Conservation (phyloP, 2,888 invertebrate genomes). For the Cyclophora punctaria region DNA sequence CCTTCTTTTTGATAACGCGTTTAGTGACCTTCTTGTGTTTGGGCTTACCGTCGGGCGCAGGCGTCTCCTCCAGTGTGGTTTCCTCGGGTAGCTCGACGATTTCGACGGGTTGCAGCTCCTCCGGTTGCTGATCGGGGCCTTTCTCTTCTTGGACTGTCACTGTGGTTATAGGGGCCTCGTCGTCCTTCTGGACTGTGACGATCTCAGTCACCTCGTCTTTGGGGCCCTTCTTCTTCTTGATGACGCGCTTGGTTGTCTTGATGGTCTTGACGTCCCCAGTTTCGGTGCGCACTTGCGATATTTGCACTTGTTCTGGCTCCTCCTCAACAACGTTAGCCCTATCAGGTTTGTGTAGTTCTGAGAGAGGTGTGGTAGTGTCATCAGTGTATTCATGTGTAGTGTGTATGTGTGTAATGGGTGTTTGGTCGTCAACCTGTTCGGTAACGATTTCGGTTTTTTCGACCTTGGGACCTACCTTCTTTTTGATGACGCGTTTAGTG, state of each 20-base stretch:
- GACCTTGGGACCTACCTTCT: slow-evolving; percentile 19
- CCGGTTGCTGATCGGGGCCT: neutral
- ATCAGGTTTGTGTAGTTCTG: slow-evolving; percentile 7
- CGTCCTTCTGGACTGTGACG: neutral
- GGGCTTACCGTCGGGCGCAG: slow-evolving; percentile 27
- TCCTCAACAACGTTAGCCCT: slow-evolving; percentile 36
- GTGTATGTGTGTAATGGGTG: slow-evolving; percentile 15
- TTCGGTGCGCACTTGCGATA: slow-evolving; percentile 42
- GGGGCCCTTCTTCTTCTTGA: neutral
- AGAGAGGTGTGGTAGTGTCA: slow-evolving; percentile 15
- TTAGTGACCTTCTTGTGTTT: slow-evolving; percentile 29
- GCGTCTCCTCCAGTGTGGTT: slow-evolving; percentile 26
- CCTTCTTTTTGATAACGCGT: slow-evolving; percentile 24
- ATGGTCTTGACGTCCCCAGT: slow-evolving; percentile 9
- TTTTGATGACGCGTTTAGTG: slow-evolving; percentile 21
- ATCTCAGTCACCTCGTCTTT: neutral
- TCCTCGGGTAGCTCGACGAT: slow-evolving; percentile 41
- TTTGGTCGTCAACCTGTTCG: slow-evolving; percentile 34
- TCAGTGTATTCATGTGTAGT: slow-evolving; percentile 22
- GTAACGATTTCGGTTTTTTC: slow-evolving; percentile 26
- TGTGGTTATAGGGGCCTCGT: neutral
- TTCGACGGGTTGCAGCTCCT: slow-evolving; percentile 20
- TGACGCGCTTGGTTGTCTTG: slow-evolving; percentile 14
- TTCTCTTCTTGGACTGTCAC: neutral
- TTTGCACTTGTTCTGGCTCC: slow-evolving; percentile 28